Evolutionary conservation across 2,113 vertebrate species (phyloP), one percentile per base, ranked within the genome.

Genomic region (Loxodonta africana): DNA sequence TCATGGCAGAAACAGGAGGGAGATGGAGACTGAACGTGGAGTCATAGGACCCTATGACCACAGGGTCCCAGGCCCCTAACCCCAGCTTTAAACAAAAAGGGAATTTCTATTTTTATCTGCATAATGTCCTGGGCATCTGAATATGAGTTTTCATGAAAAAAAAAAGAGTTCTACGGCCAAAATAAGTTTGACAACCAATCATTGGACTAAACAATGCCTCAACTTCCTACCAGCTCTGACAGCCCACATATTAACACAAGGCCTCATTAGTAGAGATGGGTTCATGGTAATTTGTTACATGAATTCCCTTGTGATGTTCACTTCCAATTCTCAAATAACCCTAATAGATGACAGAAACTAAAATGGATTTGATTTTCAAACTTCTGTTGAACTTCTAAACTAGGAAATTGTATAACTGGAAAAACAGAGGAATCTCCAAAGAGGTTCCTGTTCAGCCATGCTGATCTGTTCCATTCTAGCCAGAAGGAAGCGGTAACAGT

Each of bases 171-270:
- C 14, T 2, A 0, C 23, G 83, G 63, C 41, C 73, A 92, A 44
- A 44, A 37, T 28, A 51, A 67, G 30, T 33, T 6, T 80, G 76
- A 83, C 76, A 14, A 8, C 74, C 65, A 37, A 5, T 88, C 85
- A 46, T 2, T 41, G 48, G 11, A n/a, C 51, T 57, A 46, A 88
- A 69, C n/a, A 48, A 87, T 21, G 46, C 23, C 57, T 80, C 41
- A 0, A 25, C 62, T 41, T 17, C n/a, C 62, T 74, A 62, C 76
- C 77, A 82, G 21, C 88, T 85, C 60, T 15, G 69, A 74, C 93
- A 76, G 81, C 18, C 76, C 62, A 84, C 81, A 73, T 18, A 57
- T 88, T 91, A 84, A 91, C 90, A 96, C 90, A 83, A 89, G 63
- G 51, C 60, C 67, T 53, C 60, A 20, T 20, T 1, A n/a, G 74